These are phyloP conservation scores for Drosophila repletoides DNA, from an alignment of 1,140 invertebrate species.

Conservation along the genomic window DNA sequence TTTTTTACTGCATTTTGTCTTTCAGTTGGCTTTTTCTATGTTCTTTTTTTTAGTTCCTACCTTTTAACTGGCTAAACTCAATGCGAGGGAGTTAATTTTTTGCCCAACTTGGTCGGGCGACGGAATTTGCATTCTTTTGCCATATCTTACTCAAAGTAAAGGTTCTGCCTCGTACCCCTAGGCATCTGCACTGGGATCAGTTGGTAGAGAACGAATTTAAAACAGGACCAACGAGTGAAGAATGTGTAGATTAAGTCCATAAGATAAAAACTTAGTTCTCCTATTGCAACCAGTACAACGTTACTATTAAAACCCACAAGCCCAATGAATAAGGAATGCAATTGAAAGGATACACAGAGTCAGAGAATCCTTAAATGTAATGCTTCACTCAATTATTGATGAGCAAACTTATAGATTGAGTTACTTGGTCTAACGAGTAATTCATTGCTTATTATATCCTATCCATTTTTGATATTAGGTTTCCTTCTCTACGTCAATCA, in stretches of 20 bases:
- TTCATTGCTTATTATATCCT: background rate
- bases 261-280: background rate
- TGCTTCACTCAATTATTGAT: too few relatives aligned
- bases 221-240: too few relatives aligned
- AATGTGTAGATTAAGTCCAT: too few relatives aligned
- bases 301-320: too few relatives aligned
- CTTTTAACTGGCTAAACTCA: background rate
- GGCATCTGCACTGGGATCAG: background rate
- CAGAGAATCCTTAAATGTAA: too few relatives aligned
- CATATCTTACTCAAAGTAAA: conserved; percentile 11
- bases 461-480: background rate
- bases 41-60: background rate
- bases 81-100: conserved; percentile 17
- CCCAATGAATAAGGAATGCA: too few relatives aligned
- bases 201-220: too few relatives aligned
- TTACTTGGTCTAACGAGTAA: background rate
- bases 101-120: background rate
- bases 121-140: background rate
- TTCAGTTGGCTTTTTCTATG: background rate
- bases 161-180: too few relatives aligned
- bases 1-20: conserved; percentile 36
- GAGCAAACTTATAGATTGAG: too few relatives aligned
- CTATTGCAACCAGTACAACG: too few relatives aligned
- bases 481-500: conserved; percentile 25
- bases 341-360: too few relatives aligned